A percentile compares a stretch with the other conserved stretches of the same genome.
These are phyloP conservation scores for Rousettus leschenaultii DNA, from an alignment of 2,113 vertebrate genomes.

Conservation along the genomic window DNA sequence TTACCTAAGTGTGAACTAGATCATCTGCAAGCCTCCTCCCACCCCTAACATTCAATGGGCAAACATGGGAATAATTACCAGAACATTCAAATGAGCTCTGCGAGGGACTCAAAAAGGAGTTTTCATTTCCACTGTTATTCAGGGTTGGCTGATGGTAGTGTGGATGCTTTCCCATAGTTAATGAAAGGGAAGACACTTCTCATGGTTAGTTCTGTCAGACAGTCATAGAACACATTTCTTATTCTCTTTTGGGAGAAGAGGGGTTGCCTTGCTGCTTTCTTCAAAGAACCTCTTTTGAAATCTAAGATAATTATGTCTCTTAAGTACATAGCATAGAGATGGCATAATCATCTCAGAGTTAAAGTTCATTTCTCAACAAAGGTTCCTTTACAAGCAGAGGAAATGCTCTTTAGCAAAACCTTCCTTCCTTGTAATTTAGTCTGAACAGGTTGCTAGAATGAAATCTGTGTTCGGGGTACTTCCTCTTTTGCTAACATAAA, in stretches of 20 bases:
- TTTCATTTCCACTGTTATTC: background rate
- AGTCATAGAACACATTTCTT: background rate
- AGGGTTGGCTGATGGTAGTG: background rate
- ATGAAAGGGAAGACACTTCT: background rate
- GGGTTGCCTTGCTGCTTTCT: background rate
- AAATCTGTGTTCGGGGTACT: conserved; percentile 15
- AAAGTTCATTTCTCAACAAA: conserved; percentile 37
- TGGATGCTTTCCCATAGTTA: background rate
- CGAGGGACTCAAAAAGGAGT: background rate
- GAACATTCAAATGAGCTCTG: background rate
- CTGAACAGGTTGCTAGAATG: background rate
- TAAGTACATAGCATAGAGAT: background rate
- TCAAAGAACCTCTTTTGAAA: background rate
- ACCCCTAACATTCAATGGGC: background rate
- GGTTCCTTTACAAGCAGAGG: background rate
- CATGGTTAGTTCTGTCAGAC: background rate
- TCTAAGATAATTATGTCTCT: background rate
- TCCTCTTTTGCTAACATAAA: conserved; percentile 46
- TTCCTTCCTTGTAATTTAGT: background rate
- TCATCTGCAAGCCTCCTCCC: background rate
- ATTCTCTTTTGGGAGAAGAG: background rate
- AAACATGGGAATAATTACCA: background rate
- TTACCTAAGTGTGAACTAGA: background rate
- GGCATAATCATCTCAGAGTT: conserved; percentile 7
- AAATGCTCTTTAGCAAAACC: conserved; percentile 44